Evolutionary conservation across 2,888 invertebrate species (phyloP), one percentile per base, ranked within the genome.

Genomic region (Rhimphoctona megacephalus): DNA sequence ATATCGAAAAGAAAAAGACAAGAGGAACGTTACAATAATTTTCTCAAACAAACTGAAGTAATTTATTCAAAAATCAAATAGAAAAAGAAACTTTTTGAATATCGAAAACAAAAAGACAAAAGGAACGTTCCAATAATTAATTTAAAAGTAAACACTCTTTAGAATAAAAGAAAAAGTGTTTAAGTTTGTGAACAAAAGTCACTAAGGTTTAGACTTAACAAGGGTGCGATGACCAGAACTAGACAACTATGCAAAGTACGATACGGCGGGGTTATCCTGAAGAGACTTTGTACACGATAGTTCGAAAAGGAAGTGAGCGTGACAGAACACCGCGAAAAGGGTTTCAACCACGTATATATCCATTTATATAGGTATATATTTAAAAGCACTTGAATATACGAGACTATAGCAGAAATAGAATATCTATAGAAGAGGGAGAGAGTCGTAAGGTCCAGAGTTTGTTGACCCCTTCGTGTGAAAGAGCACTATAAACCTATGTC

Each of bases 381-480:
- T 49, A 81, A 43, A 43, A 36, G 77, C 46, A 67, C 73, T 74
- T 17, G 73, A 66, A 52, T 73, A 52, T 61, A 30, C 61, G 61
- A 17, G 67, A n/a, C 49, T 61, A 49, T 57, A 78, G 46, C n/a
- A 39, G 22, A 49, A 52, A 61, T 70, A 43, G 74, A 43, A 57
- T 82, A 61, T 66, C 74, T 46, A 64, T 67, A 61, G 33, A 49
- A 43, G 66, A 43, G 54, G 25, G 54, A 78, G 67, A 43, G 74
- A 77, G 43, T 78, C 82, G 88, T 87, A 88, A 89, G 89, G 87
- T 89, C 87, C 89, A 88, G 91, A 91, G 93, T 92, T 93, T 91
- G 90, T 93, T 93, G 90, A 93, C 93, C 93, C 90, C 90, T 57
- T 88, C 89, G 89, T 83, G 83, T 81, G 77, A 81, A 83, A 78